These are phyloP conservation scores for Myotis lucifugus DNA, from an alignment of 2,113 vertebrate genomes.

Conservation along the genomic window DNA sequence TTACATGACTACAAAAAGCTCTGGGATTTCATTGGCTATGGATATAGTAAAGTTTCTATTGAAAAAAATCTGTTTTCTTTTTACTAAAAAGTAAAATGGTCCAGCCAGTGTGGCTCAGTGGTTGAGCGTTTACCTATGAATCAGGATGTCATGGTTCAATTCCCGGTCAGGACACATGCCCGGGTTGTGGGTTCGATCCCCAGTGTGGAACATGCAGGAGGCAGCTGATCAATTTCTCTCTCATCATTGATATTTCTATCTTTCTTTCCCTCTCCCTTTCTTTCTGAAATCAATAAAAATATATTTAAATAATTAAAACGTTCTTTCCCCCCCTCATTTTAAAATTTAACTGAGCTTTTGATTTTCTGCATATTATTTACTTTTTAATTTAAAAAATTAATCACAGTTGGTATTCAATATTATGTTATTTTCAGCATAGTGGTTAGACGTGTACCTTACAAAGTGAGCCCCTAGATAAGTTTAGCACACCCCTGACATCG, in stretches of 20 bases:
- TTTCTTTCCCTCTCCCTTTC: too few species aligned
- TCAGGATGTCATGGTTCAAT: too few species aligned
- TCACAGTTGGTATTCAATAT: background rate
- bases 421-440: background rate
- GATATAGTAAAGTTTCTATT: constrained; percentile 64
- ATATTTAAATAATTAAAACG: background rate
- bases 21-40: constrained; percentile 84
- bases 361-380: constrained; percentile 71
- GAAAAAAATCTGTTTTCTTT: constrained; percentile 44
- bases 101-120: too few species aligned
- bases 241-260: too few species aligned
- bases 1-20: constrained; percentile 81
- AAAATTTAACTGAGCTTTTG: constrained; percentile 47
- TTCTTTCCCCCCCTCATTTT: background rate
- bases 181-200: too few species aligned
- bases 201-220: too few species aligned
- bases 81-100: background rate
- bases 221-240: too few species aligned
- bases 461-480: background rate
- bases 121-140: too few species aligned
- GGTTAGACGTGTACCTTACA: background rate
- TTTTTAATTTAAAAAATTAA: background rate
- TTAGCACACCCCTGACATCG: background rate
- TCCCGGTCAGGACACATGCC: too few species aligned
- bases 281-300: too few species aligned